These are phyloP conservation scores for Callaeas wilsoni DNA, from an alignment of 2,113 vertebrate genomes.

Conservation along the genomic window DNA sequence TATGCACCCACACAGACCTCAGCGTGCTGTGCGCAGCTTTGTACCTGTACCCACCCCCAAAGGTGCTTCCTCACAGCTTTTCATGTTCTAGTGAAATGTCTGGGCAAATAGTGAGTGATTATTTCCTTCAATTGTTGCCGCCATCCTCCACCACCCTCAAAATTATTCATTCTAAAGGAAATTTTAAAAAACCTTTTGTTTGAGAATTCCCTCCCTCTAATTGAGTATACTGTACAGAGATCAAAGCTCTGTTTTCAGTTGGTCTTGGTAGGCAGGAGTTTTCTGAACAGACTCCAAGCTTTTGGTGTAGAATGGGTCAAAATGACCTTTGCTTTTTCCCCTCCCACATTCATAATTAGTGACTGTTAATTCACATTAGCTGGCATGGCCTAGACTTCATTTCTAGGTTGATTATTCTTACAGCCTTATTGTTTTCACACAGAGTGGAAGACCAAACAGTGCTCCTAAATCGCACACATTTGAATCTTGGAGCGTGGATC, in stretches of 20 bases:
- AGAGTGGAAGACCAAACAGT: not conserved
- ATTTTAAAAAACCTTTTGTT: constrained; percentile 45
- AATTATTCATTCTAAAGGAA: constrained; percentile 54
- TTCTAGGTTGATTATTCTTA: not conserved
- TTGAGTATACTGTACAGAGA: constrained; percentile 41
- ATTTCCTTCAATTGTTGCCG: constrained; percentile 45
- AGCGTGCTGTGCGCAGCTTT: not conserved
- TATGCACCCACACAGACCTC: not conserved
- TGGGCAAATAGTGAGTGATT: constrained; percentile 14
- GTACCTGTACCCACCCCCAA: not conserved
- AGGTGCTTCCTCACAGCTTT: not conserved
- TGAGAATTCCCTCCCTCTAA: constrained; percentile 53
- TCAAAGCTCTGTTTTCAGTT: constrained; percentile 43
- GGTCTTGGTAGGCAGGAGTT: constrained; percentile 24
- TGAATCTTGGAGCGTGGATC: not conserved
- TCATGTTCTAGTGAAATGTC: not conserved
- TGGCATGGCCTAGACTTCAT: not conserved
- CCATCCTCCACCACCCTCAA: constrained; percentile 53
- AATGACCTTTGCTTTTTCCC: constrained; percentile 25
- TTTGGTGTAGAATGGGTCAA: constrained; percentile 49
- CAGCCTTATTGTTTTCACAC: not conserved
- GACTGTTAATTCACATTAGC: not conserved
- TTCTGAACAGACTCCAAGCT: constrained; percentile 57
- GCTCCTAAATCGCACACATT: not conserved
- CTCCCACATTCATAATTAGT: not conserved